Conservation (phyloP, 2,113 vertebrate species). For the Cottus gobio region DNA sequence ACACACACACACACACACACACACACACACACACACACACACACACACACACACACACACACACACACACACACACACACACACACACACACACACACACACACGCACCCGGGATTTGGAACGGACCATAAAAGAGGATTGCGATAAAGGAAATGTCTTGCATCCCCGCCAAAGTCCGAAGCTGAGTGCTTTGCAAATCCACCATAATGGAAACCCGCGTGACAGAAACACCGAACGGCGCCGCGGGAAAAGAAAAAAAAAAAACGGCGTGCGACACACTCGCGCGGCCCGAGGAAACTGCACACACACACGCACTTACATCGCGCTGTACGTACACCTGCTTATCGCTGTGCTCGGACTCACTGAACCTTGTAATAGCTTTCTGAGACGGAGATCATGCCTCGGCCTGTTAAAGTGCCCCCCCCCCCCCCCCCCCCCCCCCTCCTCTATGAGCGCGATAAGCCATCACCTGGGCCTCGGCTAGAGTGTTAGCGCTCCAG, state of each 20-base stretch:
- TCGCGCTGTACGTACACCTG: constrained; percentile 62
- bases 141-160: constrained; percentile 35
- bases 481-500: constrained; percentile 59
- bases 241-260: too few relatives aligned
- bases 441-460: constrained; percentile 68
- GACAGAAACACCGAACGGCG: constrained; percentile 49
- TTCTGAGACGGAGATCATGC: constrained; percentile 78
- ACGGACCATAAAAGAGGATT: constrained; percentile 57
- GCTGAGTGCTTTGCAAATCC: constrained; percentile 44
- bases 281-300: constrained; percentile 14
- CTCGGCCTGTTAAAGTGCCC: constrained; percentile 69
- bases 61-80: constrained; percentile 21
- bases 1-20: constrained; percentile 4
- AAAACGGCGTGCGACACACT: constrained; percentile 17
- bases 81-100: constrained; percentile 12
- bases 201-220: constrained; percentile 18
- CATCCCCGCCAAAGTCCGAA: constrained; percentile 41
- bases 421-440: constrained; percentile 8
- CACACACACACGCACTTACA: constrained; percentile 49
- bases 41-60: constrained; percentile 3
- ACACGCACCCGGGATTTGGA: constrained; percentile 40
- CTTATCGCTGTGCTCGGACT: constrained; percentile 66
- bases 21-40: constrained; percentile 15
- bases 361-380: constrained; percentile 81
- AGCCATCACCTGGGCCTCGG: constrained; percentile 65